Evolutionary conservation across 2,797 vertebrate species (phyloP).

Genomic region (Streptopelia turtur): DNA sequence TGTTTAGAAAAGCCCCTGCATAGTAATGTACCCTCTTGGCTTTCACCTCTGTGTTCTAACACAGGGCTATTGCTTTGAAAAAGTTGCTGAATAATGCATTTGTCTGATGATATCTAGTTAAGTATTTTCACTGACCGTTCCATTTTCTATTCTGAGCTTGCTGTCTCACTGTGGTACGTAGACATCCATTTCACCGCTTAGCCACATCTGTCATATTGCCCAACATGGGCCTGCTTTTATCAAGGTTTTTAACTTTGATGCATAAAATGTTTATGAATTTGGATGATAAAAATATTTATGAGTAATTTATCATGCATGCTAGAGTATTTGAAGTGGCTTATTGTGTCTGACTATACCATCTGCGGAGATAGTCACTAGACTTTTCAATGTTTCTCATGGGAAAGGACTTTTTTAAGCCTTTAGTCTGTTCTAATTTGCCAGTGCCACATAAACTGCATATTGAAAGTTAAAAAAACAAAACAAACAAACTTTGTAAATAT

Average conservation of each 20-base stretch:
- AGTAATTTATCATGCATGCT: constrained; percentile 19
- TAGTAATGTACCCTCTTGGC: neutral
- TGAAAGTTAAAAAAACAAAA: neutral
- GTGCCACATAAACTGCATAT: neutral
- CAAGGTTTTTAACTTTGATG: constrained; percentile 39
- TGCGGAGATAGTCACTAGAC: neutral
- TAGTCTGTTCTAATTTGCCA: neutral
- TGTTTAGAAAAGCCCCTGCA: neutral
- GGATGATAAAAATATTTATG: constrained; percentile 32
- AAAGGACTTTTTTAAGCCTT: neutral
- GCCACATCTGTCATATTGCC: neutral
- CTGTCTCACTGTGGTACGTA: neutral
- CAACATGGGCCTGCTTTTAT: neutral
- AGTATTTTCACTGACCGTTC: neutral
- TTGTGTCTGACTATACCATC: constrained; percentile 39
- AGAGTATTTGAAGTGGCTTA: constrained; percentile 27
- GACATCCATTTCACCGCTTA: neutral
- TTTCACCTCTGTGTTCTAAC: constrained; percentile 6
- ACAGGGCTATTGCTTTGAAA: neutral
- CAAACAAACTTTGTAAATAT: no score
- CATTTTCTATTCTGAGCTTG: neutral
- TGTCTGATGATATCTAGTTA: neutral
- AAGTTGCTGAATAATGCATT: constrained; percentile 60
- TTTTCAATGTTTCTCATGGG: neutral
- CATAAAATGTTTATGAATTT: constrained; percentile 60